Evolutionary conservation across 2,113 vertebrate species (phyloP).

Genomic region (Corynorhinus townsendii): DNA sequence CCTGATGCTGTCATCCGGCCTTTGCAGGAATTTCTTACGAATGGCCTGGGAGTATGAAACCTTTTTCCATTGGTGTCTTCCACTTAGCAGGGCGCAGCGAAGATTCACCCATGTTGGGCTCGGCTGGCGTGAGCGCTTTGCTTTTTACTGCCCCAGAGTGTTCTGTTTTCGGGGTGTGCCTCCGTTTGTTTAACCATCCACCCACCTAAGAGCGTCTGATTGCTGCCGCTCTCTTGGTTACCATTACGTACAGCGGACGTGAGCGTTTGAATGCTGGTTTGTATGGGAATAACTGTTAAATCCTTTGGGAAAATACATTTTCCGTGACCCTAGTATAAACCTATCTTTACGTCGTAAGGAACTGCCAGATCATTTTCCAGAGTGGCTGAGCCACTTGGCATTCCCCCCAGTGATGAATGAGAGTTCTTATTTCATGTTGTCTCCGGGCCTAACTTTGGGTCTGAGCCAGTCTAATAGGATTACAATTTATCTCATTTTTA

Average conservation of each 20-base stretch:
- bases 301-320: neutral
- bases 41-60: neutral
- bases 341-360: neutral
- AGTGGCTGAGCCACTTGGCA: neutral
- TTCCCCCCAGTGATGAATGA: neutral
- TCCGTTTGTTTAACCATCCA: neutral
- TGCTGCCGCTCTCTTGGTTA: neutral
- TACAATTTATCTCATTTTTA: neutral
- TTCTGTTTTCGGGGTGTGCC: neutral
- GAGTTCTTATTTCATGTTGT: neutral
- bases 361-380: neutral
- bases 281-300: neutral
- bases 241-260: neutral
- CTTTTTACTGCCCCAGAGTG: neutral
- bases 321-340: neutral
- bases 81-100: neutral
- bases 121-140: neutral
- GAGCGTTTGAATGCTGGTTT: neutral
- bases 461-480: neutral
- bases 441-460: neutral
- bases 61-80: neutral
- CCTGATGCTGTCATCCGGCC: neutral
- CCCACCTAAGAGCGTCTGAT: neutral
- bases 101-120: neutral
- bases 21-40: neutral